Base-by-base conservation (phyloP, 2,888 invertebrate genomes). In the Opisthograptis luteolata region DNA sequence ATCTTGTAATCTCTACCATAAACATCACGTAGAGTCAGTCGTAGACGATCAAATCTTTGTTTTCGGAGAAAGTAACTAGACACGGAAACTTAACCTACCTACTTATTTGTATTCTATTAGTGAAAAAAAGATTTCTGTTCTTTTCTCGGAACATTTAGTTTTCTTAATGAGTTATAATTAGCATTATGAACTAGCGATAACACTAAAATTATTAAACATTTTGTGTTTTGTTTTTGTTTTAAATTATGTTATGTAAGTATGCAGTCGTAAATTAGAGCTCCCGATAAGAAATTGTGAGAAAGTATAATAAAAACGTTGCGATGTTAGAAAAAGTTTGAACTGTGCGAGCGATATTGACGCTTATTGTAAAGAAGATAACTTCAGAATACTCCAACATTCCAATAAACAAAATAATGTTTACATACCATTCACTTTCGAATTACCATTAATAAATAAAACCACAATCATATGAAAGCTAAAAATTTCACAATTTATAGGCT, bases 381-480 rank as follows among this genome's bases (percentile, higher is more conserved):
- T 58, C 50, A 59, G 57, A 62, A 70, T 65, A 70, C 67, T 76
- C 68, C 69, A 73, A 76, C 68, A 75, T 75, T 74, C 73, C 70
- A 58, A 47, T 54, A 52, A 58, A 59, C 58, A 35, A 27, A 44
- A 53, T 30, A 17, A 51, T 61, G 55, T 55, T 58, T 58, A 63
- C 65, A 65, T 64, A 68, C 67, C 72, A 65, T 64, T 64, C 47
- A 62, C 55, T 49, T 58, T 52, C 46, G 32, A 56, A 66, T 49
- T 57, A 55, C 25, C 53, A 60, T 47, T 36, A 51, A 35, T 6
- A 24, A 9, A 30, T 49, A 54, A 44, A 59, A 64, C 44, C 60
- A 69, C 60, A 60, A 61, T 59, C 44, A 58, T 39, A 40, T 55
- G 58, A 54, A 46, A 39, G 13, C 39, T 31, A 31, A 37, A 39